Conservation (phyloP, 2,113 vertebrate species). For the Thermophis baileyi region DNA sequence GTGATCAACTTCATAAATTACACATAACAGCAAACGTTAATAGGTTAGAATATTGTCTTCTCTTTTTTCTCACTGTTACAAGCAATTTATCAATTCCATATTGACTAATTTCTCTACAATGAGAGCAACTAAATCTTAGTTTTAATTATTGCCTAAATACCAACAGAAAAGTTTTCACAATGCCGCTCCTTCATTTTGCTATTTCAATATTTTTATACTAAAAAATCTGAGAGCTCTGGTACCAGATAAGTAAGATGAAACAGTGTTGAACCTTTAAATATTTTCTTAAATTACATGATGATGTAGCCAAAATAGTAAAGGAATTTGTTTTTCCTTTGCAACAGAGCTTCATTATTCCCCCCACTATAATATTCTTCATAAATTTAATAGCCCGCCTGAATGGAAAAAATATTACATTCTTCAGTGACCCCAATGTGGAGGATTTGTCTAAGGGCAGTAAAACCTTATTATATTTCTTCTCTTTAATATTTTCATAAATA, state of each 20-base stretch:
- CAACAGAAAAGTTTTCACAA: background rate
- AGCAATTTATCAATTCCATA: background rate
- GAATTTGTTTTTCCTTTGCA: background rate
- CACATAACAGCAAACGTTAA: background rate
- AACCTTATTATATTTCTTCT: background rate
- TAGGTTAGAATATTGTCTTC: background rate
- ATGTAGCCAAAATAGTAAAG: background rate
- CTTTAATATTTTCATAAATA: background rate
- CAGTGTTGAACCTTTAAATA: background rate
- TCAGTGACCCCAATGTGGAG: background rate
- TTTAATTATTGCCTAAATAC: background rate
- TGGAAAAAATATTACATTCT: background rate
- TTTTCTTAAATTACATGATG: background rate
- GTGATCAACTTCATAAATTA: background rate
- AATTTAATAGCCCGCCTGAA: background rate
- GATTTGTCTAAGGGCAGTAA: background rate
- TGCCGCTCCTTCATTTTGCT: background rate
- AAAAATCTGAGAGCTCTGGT: background rate
- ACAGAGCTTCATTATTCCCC: background rate
- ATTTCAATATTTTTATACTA: background rate
- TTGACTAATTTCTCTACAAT: background rate
- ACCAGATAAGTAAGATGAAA: background rate
- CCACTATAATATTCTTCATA: background rate
- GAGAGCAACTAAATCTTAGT: background rate
- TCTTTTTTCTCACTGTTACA: background rate